Evolutionary conservation across 2,888 invertebrate species (phyloP).

Genomic region (Noctua pronuba): DNA sequence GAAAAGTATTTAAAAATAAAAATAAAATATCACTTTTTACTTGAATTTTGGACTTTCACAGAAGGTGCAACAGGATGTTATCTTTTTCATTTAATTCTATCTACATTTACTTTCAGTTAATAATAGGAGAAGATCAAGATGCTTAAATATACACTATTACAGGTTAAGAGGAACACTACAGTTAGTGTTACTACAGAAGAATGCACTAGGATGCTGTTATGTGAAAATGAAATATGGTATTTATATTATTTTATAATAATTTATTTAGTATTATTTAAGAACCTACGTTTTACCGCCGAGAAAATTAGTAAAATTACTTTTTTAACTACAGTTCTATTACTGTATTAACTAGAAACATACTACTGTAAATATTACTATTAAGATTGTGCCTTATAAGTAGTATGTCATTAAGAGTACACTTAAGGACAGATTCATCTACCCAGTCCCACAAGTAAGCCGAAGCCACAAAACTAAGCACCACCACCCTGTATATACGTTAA

Average conservation of each 20-base stretch:
- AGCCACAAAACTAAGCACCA: constrained; percentile 76
- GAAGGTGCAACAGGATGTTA: constrained; percentile 33
- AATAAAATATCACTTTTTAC: background rate
- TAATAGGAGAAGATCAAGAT: constrained; percentile 48
- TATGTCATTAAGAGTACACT: constrained; percentile 75
- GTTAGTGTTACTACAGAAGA: constrained; percentile 63
- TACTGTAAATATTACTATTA: constrained; percentile 49
- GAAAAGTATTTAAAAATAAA: constrained; percentile 15
- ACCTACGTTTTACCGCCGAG: constrained; percentile 41
- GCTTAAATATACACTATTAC: constrained; percentile 60
- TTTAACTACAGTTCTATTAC: constrained; percentile 57
- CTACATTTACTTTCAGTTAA: constrained; percentile 41
- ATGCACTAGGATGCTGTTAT: constrained; percentile 63
- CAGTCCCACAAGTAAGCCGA: constrained; percentile 71
- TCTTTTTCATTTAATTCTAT: constrained; percentile 24
- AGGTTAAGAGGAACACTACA: constrained; percentile 58
- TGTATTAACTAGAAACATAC: constrained; percentile 62
- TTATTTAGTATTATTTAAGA: constrained; percentile 54
- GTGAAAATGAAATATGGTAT: constrained; percentile 59
- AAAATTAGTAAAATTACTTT: constrained; percentile 60
- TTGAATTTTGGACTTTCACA: constrained; percentile 25
- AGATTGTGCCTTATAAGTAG: constrained; percentile 64
- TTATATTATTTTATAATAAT: constrained; percentile 48
- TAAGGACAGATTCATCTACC: constrained; percentile 75
- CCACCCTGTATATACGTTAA: constrained; percentile 44